Evolutionary conservation across 2,888 invertebrate species (phyloP).

Genomic region (Sympetrum striolatum): DNA sequence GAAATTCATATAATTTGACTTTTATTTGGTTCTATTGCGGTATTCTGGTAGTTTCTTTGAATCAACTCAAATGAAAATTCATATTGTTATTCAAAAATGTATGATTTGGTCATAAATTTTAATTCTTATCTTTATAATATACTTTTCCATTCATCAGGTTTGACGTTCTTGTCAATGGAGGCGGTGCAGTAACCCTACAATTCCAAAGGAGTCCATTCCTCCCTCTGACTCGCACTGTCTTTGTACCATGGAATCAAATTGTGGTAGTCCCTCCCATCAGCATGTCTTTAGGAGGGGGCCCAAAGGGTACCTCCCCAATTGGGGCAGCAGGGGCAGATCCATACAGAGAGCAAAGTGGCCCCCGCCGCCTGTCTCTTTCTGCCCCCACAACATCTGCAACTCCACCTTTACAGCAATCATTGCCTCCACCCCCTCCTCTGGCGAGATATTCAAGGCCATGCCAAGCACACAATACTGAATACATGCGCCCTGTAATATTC

Average conservation of each 20-base stretch:
- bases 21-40: too few species aligned
- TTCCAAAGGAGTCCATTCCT: slow-evolving; percentile 95
- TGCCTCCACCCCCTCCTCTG: slow-evolving; percentile 47
- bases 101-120: too few species aligned
- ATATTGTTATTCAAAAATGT: too few species aligned
- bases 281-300: slow-evolving; percentile 79
- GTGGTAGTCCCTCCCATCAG: slow-evolving; percentile 89
- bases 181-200: slow-evolving; percentile 94
- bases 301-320: neutral
- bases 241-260: slow-evolving; percentile 98
- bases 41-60: too few species aligned
- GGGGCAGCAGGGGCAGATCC: slow-evolving; percentile 2
- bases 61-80: too few species aligned
- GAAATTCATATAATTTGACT: too few species aligned
- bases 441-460: slow-evolving; percentile 70
- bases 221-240: slow-evolving; percentile 85
- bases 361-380: neutral
- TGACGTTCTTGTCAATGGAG: slow-evolving; percentile 98
- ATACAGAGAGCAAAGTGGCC: slow-evolving; percentile 11
- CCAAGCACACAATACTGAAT: slow-evolving; percentile 85
- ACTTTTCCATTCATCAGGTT: slow-evolving; percentile 71
- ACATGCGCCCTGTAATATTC: slow-evolving; percentile 82
- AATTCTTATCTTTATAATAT: too few species aligned
- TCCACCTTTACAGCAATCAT: slow-evolving; percentile 44
- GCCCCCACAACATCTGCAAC: slow-evolving; percentile 46